Conservation (phyloP, 2,888 invertebrate species). For the Ceratothoa steindachneri region DNA sequence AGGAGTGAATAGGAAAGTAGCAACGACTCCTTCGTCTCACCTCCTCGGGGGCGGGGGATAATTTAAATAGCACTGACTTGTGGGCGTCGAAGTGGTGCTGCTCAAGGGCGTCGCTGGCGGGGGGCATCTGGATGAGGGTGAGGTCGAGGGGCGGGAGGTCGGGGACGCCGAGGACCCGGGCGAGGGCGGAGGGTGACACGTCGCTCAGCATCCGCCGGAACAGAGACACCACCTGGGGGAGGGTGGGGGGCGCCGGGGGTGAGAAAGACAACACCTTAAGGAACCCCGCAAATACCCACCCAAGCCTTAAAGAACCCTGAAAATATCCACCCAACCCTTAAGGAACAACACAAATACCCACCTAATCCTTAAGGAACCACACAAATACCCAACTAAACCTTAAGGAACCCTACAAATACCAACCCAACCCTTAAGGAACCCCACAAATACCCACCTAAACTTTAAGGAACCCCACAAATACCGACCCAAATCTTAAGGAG, state of each 20-base stretch:
- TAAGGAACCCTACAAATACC: too few species aligned
- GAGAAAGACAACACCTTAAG: neutral
- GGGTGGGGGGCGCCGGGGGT: neutral
- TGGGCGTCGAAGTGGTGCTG: slow-evolving; percentile 58
- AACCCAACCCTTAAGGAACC: too few species aligned
- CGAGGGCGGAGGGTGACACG: slow-evolving; percentile 77
- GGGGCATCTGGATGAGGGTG: slow-evolving; percentile 62
- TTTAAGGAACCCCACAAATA: too few species aligned
- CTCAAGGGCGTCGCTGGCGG: too few species aligned
- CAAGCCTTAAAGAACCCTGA: neutral
- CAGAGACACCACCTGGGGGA: slow-evolving; percentile 70
- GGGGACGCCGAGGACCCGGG: slow-evolving; percentile 69
- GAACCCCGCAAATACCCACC: neutral
- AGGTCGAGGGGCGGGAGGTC: slow-evolving; percentile 70
- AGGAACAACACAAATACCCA: neutral
- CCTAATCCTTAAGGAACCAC: neutral
- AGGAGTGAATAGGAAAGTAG: too few species aligned
- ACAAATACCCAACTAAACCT: neutral
- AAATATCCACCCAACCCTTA: neutral
- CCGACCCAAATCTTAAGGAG: too few species aligned
- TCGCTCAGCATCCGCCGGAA: slow-evolving; percentile 82
- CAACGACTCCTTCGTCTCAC: too few species aligned
- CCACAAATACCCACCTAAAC: too few species aligned
- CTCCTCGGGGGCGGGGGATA: too few species aligned
- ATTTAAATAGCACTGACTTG: slow-evolving; percentile 52